Base-by-base conservation (phyloP, 2,888 invertebrate species). In the Xanthia icteritia region DNA sequence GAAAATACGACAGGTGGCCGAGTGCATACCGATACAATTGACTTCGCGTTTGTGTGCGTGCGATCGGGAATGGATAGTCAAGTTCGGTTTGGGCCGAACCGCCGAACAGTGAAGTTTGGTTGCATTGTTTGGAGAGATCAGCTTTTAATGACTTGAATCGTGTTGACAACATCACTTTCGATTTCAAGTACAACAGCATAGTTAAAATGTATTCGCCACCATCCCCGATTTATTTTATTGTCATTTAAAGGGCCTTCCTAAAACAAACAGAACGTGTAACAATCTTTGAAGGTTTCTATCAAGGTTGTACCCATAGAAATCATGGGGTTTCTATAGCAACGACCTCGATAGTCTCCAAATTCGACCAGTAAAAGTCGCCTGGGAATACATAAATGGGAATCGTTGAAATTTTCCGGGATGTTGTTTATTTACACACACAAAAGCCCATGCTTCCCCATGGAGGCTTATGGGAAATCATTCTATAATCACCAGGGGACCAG, bases 1-100 rank as follows among this genome's bases (percentile, higher is more conserved):
- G 86, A 88, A 86, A 84, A 92, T 84, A 86, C 82, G 85, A 87
- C 89, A 89, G 89, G 89, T 89, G 89, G 86, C 83, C 77, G 77
- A 51, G 73, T 82, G 80, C 74, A 78, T 81, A 75, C 77, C 76
- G 72, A 83, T 79, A 80, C 79, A 72, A 82, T 88, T 76, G 73
- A 64, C 68, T 74, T 31, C 71, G 73, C 23, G 72, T 76, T 67
- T 68, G 89, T 89, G 89, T 89, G 88, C 39, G 79, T 85, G 73
- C 48, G 76, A 80, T 82, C 77, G 75, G 73, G 72, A 73, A 63
- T 76, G 60, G 60, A 73, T 65, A 70, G 45, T 71, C 31, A 39
- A 51, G 69, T 65, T 82, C 51, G 60, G 39, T 61, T 64, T 39
- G 61, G 17, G 48, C 15, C 54, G n/a, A 64, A 76, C 60, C 8